Percentiles rank a stretch among this genome's conserved stretches.
These are phyloP conservation scores for Bubalus kerabau DNA, from an alignment of 2,113 vertebrate species.

Conservation along the genomic window DNA sequence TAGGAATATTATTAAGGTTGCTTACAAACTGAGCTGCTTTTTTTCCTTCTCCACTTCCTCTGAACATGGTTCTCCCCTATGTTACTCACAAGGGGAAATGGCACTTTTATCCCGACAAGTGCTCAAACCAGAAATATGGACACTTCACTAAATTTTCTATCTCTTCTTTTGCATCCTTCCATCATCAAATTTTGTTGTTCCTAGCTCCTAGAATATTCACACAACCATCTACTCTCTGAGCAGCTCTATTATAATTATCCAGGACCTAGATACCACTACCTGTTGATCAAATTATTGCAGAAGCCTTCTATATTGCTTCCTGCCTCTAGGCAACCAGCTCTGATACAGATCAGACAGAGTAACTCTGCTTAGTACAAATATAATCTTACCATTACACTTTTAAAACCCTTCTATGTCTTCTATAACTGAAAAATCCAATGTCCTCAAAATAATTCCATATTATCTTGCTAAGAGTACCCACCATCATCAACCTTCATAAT, in stretches of 20 bases:
- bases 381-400: neutral
- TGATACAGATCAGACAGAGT: neutral
- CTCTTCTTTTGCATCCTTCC: neutral
- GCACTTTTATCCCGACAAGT: rapidly evolving
- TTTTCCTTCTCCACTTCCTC: neutral
- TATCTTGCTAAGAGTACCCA: neutral
- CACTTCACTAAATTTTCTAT: neutral
- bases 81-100: neutral
- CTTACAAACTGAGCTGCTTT: neutral
- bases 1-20: neutral
- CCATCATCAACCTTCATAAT: neutral
- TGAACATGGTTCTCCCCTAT: neutral
- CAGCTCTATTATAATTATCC: neutral
- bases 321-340: neutral
- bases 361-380: neutral
- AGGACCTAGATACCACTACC: neutral
- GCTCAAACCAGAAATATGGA: neutral
- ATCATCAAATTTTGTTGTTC: neutral
- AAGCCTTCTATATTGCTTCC: neutral
- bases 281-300: neutral
- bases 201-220: neutral
- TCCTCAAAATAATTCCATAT: neutral
- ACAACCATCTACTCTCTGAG: neutral
- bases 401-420: neutral
- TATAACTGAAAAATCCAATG: neutral